Evolutionary conservation across 2,797 vertebrate genomes (phyloP).

Genomic region (Rhinophrynus dorsalis): DNA sequence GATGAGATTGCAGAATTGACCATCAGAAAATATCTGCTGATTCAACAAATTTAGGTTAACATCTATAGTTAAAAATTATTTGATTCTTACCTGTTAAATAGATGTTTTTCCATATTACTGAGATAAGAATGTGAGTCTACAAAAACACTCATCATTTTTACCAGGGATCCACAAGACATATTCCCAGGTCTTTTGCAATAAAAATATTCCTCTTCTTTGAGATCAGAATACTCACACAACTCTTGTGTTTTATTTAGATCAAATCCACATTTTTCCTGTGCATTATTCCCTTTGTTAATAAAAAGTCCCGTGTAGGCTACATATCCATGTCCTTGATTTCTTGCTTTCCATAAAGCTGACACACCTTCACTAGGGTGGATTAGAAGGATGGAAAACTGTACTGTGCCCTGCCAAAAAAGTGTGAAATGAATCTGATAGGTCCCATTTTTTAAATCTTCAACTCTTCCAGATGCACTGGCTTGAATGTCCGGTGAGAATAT

Average conservation of each 20-base stretch:
- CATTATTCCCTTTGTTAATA: background rate
- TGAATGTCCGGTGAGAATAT: slow-evolving; percentile 29
- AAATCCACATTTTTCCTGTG: slow-evolving; percentile 24
- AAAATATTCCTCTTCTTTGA: slow-evolving; percentile 51
- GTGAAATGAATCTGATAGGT: slow-evolving; percentile 53
- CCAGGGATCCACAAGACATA: slow-evolving; percentile 27
- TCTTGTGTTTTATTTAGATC: background rate
- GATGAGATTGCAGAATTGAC: no score
- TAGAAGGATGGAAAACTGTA: slow-evolving; percentile 45
- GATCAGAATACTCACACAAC: slow-evolving; percentile 43
- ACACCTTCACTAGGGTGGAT: slow-evolving; percentile 47
- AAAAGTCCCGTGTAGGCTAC: slow-evolving; percentile 33
- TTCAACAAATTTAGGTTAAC: no score
- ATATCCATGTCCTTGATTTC: slow-evolving; percentile 43
- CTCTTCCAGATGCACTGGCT: slow-evolving; percentile 31
- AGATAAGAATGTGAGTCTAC: background rate
- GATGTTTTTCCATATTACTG: background rate
- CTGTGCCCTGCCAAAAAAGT: slow-evolving; percentile 46
- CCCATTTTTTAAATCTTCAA: slow-evolving; percentile 46
- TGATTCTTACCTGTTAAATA: background rate
- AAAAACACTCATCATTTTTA: background rate
- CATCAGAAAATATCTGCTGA: no score
- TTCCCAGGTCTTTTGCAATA: slow-evolving; percentile 39
- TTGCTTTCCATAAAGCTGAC: slow-evolving; percentile 47
- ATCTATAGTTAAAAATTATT: no score